Evolutionary conservation across 2,797 vertebrate species (phyloP).

Genomic region (Epinephelus malabaricus): DNA sequence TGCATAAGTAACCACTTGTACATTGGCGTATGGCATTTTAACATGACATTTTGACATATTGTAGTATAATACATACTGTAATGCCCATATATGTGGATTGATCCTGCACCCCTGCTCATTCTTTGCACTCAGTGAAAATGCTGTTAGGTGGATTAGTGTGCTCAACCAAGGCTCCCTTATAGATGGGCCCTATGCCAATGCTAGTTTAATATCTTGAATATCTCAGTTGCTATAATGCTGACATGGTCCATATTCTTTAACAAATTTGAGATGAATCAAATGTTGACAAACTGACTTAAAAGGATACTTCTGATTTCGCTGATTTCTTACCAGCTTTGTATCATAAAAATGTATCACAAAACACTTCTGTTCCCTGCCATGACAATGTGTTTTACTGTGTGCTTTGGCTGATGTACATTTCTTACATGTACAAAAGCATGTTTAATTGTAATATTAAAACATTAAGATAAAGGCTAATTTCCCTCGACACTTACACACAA

Average conservation of each 20-base stretch:
- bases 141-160: not conserved
- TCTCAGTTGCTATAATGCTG: no score
- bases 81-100: not conserved
- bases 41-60: not conserved
- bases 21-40: not conserved
- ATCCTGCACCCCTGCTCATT: not conserved
- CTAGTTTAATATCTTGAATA: no score
- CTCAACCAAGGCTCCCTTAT: not conserved
- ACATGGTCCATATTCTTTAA: no score
- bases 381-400: not conserved
- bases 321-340: no score
- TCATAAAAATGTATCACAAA: not conserved
- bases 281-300: not conserved
- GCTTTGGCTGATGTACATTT: not conserved
- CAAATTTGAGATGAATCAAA: not conserved
- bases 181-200: no score
- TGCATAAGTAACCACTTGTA: not conserved
- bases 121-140: not conserved
- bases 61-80: not conserved
- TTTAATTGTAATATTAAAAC: not conserved
- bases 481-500: conserved; percentile 18
- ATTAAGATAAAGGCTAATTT: conserved; percentile 4
- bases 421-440: not conserved
- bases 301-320: no score
- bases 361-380: not conserved